These are phyloP conservation scores for Clarias batrachus DNA, from an alignment of 2,113 vertebrate genomes.

Conservation along the genomic window DNA sequence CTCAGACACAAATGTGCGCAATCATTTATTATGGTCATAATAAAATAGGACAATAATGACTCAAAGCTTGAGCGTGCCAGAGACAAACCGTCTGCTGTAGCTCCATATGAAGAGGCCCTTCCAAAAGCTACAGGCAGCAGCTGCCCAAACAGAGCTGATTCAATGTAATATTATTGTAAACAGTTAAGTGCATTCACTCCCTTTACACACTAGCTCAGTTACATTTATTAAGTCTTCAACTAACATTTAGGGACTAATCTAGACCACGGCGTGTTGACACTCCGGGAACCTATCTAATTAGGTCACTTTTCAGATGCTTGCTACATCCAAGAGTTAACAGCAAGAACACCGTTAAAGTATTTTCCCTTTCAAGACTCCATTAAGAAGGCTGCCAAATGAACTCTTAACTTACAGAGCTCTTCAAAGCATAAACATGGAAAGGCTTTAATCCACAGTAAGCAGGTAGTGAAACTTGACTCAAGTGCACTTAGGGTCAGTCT, in stretches of 20 bases:
- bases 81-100: conserved; percentile 69
- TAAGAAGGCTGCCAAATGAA: conserved; percentile 50
- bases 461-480: conserved; percentile 60
- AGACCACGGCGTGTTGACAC: background rate
- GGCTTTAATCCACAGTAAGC: conserved; percentile 30
- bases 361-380: conserved; percentile 7
- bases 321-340: conserved; percentile 17
- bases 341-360: background rate
- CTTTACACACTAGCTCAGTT: conserved; percentile 57
- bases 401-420: conserved; percentile 58
- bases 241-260: background rate
- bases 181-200: conserved; percentile 61
- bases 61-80: conserved; percentile 61
- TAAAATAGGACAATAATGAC: conserved; percentile 75
- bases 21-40: conserved; percentile 76
- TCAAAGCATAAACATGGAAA: conserved; percentile 44
- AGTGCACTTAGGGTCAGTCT: conserved; percentile 51
- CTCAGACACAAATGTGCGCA: conserved; percentile 59
- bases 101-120: conserved; percentile 67
- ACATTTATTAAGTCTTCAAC: conserved; percentile 23
- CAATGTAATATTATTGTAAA: conserved; percentile 65
- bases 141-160: conserved; percentile 71
- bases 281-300: conserved; percentile 5
- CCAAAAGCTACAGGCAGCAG: conserved; percentile 72
- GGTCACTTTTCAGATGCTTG: conserved; percentile 27